phyloP scores from a whole-genome alignment of 2,888 invertebrate genomes.

The Cerastis rubricosa region DNA sequence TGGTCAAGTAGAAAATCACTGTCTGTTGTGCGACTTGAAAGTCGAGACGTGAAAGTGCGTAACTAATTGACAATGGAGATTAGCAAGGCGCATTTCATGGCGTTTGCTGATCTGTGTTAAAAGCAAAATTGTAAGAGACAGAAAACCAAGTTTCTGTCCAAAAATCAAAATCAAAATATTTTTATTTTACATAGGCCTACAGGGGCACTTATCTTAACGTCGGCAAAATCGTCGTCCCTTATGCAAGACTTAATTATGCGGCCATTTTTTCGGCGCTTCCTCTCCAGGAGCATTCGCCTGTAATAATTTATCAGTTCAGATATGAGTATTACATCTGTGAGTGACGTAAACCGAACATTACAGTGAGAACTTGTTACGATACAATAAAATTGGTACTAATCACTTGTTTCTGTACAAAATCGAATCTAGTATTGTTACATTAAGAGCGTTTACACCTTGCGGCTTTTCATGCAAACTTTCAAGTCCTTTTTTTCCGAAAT shows the following conservation, averaged over 20 bases:
- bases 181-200: too few species aligned
- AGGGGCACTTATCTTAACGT: too few species aligned
- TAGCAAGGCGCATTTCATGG: conserved; percentile 4
- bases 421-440: background rate
- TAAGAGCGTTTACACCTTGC: too few species aligned
- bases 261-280: background rate
- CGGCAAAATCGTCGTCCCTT: too few species aligned
- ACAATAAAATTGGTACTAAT: background rate
- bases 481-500: too few species aligned
- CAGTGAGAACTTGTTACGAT: background rate
- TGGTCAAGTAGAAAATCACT: conserved; percentile 2
- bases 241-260: too few species aligned
- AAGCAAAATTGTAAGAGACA: background rate
- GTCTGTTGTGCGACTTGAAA: conserved; percentile 8
- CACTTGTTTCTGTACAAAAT: background rate
- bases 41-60: conserved; percentile 35
- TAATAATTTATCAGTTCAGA: background rate
- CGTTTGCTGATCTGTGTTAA: background rate
- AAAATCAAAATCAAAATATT: too few species aligned
- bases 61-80: conserved; percentile 38
- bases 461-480: too few species aligned
- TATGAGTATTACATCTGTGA: too few species aligned
- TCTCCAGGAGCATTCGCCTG: background rate
- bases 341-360: background rate
- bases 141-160: background rate